phyloP scores from a whole-genome alignment of 1,140 invertebrate species.

The Ceratina japonica region DNA sequence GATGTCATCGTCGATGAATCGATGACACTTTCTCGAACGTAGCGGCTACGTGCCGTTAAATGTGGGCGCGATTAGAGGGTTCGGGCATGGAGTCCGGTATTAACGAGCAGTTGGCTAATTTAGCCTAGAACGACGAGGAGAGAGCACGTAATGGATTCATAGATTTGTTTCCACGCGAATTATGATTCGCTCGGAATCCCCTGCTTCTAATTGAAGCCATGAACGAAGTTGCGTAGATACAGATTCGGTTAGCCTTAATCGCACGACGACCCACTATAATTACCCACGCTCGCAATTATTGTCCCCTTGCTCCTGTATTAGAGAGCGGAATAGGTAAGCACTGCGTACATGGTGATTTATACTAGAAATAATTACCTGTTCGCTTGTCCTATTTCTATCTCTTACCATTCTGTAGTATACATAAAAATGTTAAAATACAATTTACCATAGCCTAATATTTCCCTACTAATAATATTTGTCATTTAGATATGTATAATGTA shows the following conservation, averaged over 20 bases:
- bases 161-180: conserved; percentile 52
- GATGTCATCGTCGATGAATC: conserved; percentile 27
- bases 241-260: conserved; percentile 68
- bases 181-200: conserved; percentile 40
- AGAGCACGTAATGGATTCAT: neutral
- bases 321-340: too few species aligned
- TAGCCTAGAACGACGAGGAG: conserved; percentile 13
- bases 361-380: too few species aligned
- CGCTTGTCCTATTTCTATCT: too few species aligned
- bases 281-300: conserved; percentile 36
- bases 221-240: conserved; percentile 35
- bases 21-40: neutral
- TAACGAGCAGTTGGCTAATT: conserved; percentile 25
- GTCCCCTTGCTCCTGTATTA: neutral
- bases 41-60: neutral
- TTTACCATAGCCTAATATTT: neutral
- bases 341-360: too few species aligned
- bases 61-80: neutral
- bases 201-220: conserved; percentile 38
- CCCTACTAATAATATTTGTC: neutral
- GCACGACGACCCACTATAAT: conserved; percentile 63
- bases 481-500: neutral
- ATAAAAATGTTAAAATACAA: neutral
- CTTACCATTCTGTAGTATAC: too few species aligned
- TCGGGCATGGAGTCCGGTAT: neutral